A percentile compares a stretch with the other conserved stretches of the same genome.
Evolutionary conservation across 2,888 invertebrate genomes (phyloP).

Genomic region (Acrocera orbiculus): DNA sequence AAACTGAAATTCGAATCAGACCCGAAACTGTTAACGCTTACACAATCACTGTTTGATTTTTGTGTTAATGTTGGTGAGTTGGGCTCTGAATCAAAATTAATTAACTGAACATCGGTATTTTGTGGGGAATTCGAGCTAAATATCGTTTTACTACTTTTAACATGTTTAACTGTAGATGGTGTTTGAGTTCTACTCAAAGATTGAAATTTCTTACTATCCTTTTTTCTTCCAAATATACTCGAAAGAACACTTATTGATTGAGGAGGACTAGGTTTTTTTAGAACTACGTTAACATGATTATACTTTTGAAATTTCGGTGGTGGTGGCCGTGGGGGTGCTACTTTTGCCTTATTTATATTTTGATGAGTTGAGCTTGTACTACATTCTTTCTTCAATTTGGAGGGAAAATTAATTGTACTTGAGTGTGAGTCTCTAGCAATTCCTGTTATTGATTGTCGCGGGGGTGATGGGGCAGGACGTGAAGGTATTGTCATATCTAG

Average conservation of each 20-base stretch:
- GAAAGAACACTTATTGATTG: constrained; percentile 23
- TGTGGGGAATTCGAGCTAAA: not conserved
- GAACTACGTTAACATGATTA: constrained; percentile 13
- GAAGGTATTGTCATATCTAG: constrained; percentile 28
- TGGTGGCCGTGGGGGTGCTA: constrained; percentile 29
- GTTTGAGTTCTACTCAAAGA: constrained; percentile 4
- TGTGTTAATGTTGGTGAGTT: constrained; percentile 59
- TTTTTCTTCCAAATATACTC: constrained; percentile 20
- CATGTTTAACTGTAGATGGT: not conserved
- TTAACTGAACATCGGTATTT: constrained; percentile 33
- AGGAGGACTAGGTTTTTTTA: constrained; percentile 13
- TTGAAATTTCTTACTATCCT: constrained; percentile 1
- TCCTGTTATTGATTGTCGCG: constrained; percentile 16
- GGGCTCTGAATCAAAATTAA: constrained; percentile 53
- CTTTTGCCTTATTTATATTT: constrained; percentile 13
- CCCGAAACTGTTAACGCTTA: constrained; percentile 58
- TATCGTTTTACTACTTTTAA: not conserved
- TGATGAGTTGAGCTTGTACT: not conserved
- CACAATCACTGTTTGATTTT: constrained; percentile 54
- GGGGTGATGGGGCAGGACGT: constrained; percentile 30
- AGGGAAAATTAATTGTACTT: constrained; percentile 5
- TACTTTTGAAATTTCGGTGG: constrained; percentile 22
- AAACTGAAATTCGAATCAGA: constrained; percentile 49
- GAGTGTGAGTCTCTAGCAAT: not conserved
- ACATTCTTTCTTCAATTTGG: not conserved